phyloP scores from a whole-genome alignment of 2,797 vertebrate genomes.

The Cichlasoma orientale region DNA sequence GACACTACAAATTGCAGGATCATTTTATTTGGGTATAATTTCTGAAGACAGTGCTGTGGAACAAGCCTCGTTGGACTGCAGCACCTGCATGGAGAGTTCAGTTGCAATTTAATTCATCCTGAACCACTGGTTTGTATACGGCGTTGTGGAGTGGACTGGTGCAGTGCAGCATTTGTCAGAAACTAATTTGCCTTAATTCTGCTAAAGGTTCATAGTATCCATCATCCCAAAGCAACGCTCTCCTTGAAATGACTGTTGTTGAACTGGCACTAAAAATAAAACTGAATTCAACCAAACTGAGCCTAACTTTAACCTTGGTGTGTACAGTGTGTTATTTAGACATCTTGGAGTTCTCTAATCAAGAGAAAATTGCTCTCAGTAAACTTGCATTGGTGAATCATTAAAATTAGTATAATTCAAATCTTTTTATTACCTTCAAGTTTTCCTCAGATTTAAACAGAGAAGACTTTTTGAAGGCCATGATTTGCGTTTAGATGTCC shows the following conservation, averaged over 20 bases:
- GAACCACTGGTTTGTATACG: not conserved
- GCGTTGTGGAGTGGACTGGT: not conserved
- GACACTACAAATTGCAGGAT: not conserved
- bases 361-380: not conserved
- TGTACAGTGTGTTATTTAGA: not conserved
- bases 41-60: not conserved
- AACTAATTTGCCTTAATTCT: not conserved
- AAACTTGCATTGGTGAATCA: not conserved
- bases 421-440: no score
- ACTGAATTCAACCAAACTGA: no score
- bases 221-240: not conserved
- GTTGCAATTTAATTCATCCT: not conserved
- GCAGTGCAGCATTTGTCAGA: conserved; percentile 1
- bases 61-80: not conserved
- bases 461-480: no score
- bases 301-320: not conserved
- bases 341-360: not conserved
- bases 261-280: not conserved
- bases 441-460: no score
- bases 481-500: no score
- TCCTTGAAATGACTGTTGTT: not conserved
- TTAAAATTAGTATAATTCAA: no score
- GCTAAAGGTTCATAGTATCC: not conserved
- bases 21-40: not conserved
- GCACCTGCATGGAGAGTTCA: not conserved